phyloP scores from a whole-genome alignment of 2,797 vertebrate genomes.

The Hylomyscus alleni region DNA sequence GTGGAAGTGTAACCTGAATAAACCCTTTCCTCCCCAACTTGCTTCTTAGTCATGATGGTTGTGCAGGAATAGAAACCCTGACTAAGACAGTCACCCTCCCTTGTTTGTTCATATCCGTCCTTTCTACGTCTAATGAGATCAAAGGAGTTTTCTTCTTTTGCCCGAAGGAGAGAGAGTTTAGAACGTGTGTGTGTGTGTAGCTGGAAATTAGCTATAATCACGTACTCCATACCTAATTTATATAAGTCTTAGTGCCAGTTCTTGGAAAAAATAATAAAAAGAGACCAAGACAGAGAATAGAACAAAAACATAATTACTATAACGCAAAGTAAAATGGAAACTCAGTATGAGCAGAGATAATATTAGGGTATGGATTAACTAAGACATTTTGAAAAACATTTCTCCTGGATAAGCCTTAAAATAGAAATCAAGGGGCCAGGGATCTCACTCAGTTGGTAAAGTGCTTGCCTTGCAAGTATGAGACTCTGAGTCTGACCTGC shows the following conservation, averaged over 20 bases:
- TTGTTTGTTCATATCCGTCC: background rate
- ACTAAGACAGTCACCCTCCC: background rate
- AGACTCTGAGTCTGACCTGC: background rate
- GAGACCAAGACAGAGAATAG: background rate
- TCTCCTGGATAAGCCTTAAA: constrained; percentile 12
- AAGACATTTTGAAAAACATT: constrained; percentile 37
- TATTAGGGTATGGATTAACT: background rate
- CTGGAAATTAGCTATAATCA: constrained; percentile 21
- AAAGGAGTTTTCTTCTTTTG: background rate
- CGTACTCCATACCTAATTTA: background rate
- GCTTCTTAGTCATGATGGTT: too few relatives aligned
- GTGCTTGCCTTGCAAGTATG: background rate
- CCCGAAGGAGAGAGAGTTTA: constrained; percentile 5
- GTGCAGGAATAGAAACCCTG: too few relatives aligned
- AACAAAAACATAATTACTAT: constrained; percentile 43
- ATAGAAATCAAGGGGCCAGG: background rate
- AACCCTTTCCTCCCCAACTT: too few relatives aligned
- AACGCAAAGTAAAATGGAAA: constrained; percentile 28
- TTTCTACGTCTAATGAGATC: background rate
- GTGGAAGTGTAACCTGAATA: too few relatives aligned
- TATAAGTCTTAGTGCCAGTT: background rate
- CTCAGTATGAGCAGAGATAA: constrained; percentile 38
- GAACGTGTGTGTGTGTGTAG: constrained; percentile 21
- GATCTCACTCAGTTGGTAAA: background rate
- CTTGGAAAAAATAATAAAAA: background rate